Evolutionary conservation across 64 coral and sea anemone genomes (phyloP).

Genomic region (Porites australiensis): DNA sequence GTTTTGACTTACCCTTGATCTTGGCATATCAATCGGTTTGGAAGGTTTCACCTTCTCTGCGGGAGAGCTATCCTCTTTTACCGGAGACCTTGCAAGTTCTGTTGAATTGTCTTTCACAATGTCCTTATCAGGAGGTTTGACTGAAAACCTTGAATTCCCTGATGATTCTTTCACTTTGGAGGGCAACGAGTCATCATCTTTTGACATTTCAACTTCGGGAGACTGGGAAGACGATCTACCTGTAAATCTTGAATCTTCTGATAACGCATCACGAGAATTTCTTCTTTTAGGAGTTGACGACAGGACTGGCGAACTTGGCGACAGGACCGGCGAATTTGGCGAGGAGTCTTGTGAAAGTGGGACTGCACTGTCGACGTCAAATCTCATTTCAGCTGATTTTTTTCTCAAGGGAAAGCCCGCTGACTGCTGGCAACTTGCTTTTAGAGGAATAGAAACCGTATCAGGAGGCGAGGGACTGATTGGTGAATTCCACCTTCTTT

Average conservation of each 20-base stretch:
- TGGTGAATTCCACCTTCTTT: neutral
- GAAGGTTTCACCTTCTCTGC: neutral
- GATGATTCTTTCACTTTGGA: neutral
- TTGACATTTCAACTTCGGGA: neutral
- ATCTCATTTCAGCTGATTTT: neutral
- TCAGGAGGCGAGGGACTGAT: neutral
- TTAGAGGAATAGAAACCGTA: neutral
- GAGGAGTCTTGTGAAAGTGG: neutral
- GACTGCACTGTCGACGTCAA: neutral
- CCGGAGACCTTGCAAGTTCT: neutral
- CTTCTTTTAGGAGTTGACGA: neutral
- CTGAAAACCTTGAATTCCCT: neutral
- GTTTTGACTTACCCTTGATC: neutral
- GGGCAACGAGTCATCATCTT: neutral
- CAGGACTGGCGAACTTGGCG: neutral
- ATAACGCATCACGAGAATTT: neutral
- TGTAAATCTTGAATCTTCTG: constrained; percentile 26
- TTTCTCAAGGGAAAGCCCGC: neutral
- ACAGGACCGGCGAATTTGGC: neutral
- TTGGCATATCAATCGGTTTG: neutral
- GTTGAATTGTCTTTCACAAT: neutral
- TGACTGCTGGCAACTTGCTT: neutral
- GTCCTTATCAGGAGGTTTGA: neutral
- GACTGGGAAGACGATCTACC: neutral
- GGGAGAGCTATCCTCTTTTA: neutral